Evolutionary conservation across 2,797 vertebrate species (phyloP).

Genomic region (Serranus cabrilla): DNA sequence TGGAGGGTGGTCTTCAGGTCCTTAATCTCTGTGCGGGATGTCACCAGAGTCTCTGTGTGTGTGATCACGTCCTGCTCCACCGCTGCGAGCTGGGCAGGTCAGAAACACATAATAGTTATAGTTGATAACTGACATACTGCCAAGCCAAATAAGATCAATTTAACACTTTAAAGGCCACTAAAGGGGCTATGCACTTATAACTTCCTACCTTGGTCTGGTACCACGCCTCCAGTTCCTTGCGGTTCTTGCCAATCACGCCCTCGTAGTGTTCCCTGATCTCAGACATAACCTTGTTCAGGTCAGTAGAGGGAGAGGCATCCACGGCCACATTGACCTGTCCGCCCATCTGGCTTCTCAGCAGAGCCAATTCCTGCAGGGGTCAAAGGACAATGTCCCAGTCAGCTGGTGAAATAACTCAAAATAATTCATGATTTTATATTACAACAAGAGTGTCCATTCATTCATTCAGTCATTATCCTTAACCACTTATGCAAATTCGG

Average conservation of each 20-base stretch:
- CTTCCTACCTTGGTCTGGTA: constrained; percentile 90
- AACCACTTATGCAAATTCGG: no score
- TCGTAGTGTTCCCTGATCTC: constrained; percentile 93
- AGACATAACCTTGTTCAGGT: constrained; percentile 88
- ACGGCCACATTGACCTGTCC: constrained; percentile 91
- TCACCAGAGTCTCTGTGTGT: constrained; percentile 72
- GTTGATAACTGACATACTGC: neutral
- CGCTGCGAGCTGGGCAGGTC: constrained; percentile 60
- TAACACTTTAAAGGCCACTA: neutral
- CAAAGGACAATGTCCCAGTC: constrained; percentile 32
- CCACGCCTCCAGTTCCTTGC: constrained; percentile 88
- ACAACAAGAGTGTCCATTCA: neutral
- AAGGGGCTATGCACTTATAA: neutral
- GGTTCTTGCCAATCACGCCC: constrained; percentile 87
- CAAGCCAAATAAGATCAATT: neutral
- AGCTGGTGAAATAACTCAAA: neutral
- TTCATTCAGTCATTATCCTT: no score
- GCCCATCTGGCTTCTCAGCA: constrained; percentile 81
- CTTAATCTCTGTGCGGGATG: constrained; percentile 73
- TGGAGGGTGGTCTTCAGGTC: constrained; percentile 79
- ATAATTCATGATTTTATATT: neutral
- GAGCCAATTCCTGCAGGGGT: constrained; percentile 83
- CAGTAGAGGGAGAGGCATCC: constrained; percentile 86
- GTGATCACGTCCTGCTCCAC: constrained; percentile 74
- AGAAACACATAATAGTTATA: neutral